phyloP scores from a whole-genome alignment of 2,113 vertebrate species.

The Leucosticte australis region DNA sequence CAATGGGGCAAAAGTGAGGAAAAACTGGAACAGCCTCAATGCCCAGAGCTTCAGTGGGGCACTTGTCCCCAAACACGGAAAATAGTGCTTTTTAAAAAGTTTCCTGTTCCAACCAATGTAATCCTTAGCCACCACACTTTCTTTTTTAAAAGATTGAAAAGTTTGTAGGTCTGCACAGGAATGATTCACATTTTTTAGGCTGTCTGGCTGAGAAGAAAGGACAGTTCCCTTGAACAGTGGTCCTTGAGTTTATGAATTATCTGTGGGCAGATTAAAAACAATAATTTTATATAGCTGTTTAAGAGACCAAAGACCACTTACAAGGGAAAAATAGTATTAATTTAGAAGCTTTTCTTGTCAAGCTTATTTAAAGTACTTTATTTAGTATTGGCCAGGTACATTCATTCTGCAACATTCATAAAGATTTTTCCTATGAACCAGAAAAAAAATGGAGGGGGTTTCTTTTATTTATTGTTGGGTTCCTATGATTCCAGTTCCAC shows the following conservation, averaged over 20 bases:
- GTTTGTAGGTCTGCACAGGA: not conserved
- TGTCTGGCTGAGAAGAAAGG: not conserved
- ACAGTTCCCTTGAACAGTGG: not conserved
- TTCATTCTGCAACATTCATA: not conserved
- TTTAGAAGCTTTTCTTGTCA: not conserved
- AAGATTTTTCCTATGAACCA: not conserved
- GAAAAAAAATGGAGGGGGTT: fast-evolving
- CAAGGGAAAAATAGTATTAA: not conserved
- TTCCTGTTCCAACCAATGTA: not conserved
- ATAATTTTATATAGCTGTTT: not conserved
- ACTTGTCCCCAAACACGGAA: not conserved
- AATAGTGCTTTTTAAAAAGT: not conserved
- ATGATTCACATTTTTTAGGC: not conserved
- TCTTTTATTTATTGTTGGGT: not conserved
- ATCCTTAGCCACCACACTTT: not conserved
- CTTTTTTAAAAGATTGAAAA: not conserved
- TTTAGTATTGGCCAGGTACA: not conserved
- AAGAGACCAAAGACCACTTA: not conserved
- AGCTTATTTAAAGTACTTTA: not conserved
- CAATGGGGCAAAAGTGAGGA: not conserved
- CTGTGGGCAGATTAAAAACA: not conserved
- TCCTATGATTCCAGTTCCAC: not conserved
- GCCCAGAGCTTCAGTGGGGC: not conserved
- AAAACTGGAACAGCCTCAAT: not conserved
- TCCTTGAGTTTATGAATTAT: not conserved